phyloP scores from a whole-genome alignment of 1,140 invertebrate species.

The Drosophila sechellia region DNA sequence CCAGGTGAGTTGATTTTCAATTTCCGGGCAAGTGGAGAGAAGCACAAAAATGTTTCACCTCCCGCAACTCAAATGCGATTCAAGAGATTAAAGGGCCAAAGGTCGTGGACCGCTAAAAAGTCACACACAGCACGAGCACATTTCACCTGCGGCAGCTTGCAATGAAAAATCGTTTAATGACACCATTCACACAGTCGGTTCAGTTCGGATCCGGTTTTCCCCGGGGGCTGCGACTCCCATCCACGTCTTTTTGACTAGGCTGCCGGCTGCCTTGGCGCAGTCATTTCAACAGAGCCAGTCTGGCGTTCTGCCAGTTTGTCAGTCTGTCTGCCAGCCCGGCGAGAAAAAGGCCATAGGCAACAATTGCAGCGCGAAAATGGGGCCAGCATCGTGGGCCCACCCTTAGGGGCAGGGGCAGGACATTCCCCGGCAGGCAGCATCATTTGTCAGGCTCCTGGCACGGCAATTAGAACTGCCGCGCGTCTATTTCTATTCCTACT shows the following conservation, averaged over 20 bases:
- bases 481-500: slow-evolving; percentile 54
- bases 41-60: slow-evolving; percentile 46
- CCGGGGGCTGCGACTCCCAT: background rate
- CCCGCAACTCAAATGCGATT: slow-evolving; percentile 18
- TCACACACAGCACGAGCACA: slow-evolving; percentile 34
- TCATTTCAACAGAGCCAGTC: slow-evolving; percentile 54
- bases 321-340: slow-evolving; percentile 18
- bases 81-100: slow-evolving; percentile 61
- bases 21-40: slow-evolving; percentile 59
- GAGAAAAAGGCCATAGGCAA: slow-evolving; percentile 55
- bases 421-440: slow-evolving; percentile 48
- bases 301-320: slow-evolving; percentile 19
- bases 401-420: background rate
- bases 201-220: slow-evolving; percentile 7
- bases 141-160: slow-evolving; percentile 81
- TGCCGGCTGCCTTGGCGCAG: slow-evolving; percentile 49
- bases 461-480: slow-evolving; percentile 79
- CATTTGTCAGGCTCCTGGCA: slow-evolving; percentile 75
- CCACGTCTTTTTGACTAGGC: slow-evolving; percentile 23
- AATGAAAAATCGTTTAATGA: slow-evolving; percentile 84
- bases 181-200: slow-evolving; percentile 71
- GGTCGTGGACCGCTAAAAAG: slow-evolving; percentile 68
- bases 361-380: slow-evolving; percentile 60
- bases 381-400: background rate
- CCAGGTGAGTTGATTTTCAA: slow-evolving; percentile 74